These are phyloP conservation scores for Caenorhabditis plicata DNA, from an alignment of 2,888 invertebrate species.

Conservation along the genomic window DNA sequence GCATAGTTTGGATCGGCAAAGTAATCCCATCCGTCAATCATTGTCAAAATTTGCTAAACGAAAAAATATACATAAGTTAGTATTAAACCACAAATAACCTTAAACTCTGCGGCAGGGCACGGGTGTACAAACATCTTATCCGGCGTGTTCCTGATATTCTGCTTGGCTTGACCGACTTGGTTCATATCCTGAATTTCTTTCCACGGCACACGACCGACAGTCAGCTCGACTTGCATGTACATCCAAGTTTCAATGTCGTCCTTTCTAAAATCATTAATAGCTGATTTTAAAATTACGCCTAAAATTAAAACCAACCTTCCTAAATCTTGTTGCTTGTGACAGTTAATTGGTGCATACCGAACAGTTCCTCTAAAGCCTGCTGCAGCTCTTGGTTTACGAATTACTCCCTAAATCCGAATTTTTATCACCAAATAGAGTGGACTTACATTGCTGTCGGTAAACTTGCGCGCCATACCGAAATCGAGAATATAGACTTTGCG, in stretches of 20 bases:
- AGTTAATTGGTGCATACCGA: slow-evolving; percentile 59
- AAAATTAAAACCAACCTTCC: slow-evolving; percentile 16
- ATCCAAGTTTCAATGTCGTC: slow-evolving; percentile 52
- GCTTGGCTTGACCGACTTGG: slow-evolving; percentile 45
- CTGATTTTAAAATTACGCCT: neutral
- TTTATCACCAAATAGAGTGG: too few relatives aligned
- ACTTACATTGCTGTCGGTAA: slow-evolving; percentile 43
- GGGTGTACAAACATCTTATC: slow-evolving; percentile 44
- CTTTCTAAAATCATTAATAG: slow-evolving; percentile 32
- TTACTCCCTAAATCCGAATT: slow-evolving; percentile 46
- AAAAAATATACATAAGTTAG: too few relatives aligned
- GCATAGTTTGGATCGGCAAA: slow-evolving; percentile 47
- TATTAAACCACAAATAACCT: too few relatives aligned
- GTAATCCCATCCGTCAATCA: slow-evolving; percentile 45
- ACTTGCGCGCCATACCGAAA: slow-evolving; percentile 52
- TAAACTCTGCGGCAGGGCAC: slow-evolving; percentile 26
- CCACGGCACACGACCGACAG: slow-evolving; percentile 50
- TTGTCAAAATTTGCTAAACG: slow-evolving; percentile 36
- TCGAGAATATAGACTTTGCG: slow-evolving; percentile 50
- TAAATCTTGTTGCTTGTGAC: slow-evolving; percentile 53
- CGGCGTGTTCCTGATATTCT: slow-evolving; percentile 34
- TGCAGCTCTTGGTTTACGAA: slow-evolving; percentile 53
- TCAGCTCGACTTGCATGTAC: slow-evolving; percentile 54
- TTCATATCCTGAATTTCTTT: slow-evolving; percentile 50
- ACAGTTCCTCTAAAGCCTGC: slow-evolving; percentile 63